Evolutionary conservation across 2,113 vertebrate genomes (phyloP).

Genomic region (Balaenoptera acutorostrata): DNA sequence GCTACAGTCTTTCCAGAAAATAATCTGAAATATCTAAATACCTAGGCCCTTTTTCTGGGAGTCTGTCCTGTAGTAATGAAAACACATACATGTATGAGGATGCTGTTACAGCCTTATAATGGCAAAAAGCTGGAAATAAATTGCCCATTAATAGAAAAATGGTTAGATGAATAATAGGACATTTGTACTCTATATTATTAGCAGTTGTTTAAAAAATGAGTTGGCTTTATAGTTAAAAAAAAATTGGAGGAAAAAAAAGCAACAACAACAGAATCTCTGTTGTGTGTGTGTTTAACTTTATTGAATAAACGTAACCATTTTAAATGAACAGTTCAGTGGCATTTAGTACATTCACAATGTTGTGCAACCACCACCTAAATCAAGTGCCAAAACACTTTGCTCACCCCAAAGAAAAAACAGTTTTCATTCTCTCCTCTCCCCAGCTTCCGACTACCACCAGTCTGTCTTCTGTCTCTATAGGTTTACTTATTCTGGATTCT

Average conservation of each 20-base stretch:
- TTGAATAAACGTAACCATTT: neutral
- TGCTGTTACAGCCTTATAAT: neutral
- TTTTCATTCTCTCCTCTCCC: no score
- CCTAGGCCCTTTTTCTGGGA: neutral
- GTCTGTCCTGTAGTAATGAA: neutral
- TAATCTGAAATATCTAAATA: neutral
- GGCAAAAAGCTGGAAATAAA: neutral
- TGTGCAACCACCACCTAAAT: neutral
- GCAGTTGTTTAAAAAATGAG: neutral
- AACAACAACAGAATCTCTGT: neutral
- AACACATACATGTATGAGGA: neutral
- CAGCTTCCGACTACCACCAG: rapidly evolving
- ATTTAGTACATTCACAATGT: neutral
- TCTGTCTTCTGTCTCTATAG: neutral
- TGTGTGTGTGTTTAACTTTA: neutral
- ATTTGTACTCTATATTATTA: neutral
- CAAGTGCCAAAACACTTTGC: neutral
- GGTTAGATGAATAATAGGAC: neutral
- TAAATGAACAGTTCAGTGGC: neutral
- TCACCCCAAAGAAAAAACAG: neutral
- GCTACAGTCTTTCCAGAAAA: neutral
- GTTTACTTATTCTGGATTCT: neutral
- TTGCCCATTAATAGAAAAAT: neutral
- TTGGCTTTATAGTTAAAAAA: neutral
- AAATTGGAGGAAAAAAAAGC: neutral